Evolutionary conservation across 2,888 invertebrate species (phyloP), one percentile per base, ranked within the genome.

Genomic region (Phalera bucephala): DNA sequence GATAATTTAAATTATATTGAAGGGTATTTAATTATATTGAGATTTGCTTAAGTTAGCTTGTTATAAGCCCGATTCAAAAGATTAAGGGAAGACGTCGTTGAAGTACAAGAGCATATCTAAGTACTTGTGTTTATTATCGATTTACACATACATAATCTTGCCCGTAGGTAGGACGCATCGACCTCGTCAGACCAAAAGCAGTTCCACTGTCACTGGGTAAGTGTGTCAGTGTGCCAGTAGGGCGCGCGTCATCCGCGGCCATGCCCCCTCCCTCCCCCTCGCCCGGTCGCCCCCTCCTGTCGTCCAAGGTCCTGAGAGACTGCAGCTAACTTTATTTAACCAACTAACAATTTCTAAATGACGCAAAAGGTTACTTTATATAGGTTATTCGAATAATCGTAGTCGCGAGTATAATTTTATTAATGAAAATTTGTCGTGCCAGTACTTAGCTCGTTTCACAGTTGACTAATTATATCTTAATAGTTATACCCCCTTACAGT

Each of bases 121-220:
- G 5, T 17, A 17, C 17, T 36, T 11, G 8, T 12, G 26, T 30
- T 13, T 12, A 11, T 36, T 54, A 42, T 42, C 40, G 45, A 38
- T 45, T 40, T 42, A 47, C 21, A 36, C 37, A 56, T 42, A 64
- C 47, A 69, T 68, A 66, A 68, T 63, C 60, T 64, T 69, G 75
- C 60, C 76, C 67, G 73, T 80, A 80, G 81, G 79, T 83, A 81
- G 77, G 80, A 84, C 80, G 80, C 77, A 78, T 80, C 74, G 88
- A 81, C 88, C 88, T 88, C 87, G 87, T 40, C 86, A 75, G 61
- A 83, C 85, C 83, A 83, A 87, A 87, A 87, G 86, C 80, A 88
- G 88, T 87, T 80, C 84, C 90, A 90, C 85, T 88, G 90, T 87
- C 90, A 90, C 74, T 88, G 67, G 89, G 89, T 87, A 87, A 90